Conservation (phyloP, 2,797 vertebrate species). For the Scyliorhinus canicula region DNA sequence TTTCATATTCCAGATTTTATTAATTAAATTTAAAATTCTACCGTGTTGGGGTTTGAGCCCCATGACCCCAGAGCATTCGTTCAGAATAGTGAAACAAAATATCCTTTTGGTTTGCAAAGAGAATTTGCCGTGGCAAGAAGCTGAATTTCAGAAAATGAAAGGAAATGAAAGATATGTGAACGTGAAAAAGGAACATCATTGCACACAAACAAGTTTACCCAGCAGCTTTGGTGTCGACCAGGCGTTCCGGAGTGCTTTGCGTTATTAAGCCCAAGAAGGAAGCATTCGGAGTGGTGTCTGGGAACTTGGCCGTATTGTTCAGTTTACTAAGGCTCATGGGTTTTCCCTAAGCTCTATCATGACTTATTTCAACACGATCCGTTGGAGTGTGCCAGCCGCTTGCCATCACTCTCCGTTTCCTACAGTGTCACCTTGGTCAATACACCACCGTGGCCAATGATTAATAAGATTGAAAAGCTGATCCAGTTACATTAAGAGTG, state of each 20-base stretch:
- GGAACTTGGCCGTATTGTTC: neutral
- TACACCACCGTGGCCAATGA: neutral
- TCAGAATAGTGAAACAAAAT: neutral
- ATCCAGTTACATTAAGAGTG: neutral
- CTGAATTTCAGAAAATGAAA: neutral
- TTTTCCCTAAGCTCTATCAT: neutral
- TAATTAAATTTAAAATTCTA: no score
- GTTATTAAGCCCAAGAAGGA: neutral
- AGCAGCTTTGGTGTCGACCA: neutral
- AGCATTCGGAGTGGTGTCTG: neutral
- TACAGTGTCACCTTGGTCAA: neutral
- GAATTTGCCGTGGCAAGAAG: neutral
- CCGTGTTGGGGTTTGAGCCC: no score
- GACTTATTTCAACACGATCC: no score
- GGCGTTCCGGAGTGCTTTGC: neutral
- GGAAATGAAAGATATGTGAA: neutral
- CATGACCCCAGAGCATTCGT: no score
- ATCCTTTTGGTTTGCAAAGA: neutral
- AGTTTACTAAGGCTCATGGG: neutral
- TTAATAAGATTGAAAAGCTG: neutral
- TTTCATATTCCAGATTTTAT: no score
- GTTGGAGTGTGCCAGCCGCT: no score
- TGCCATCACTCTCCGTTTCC: no score
- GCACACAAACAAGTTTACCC: neutral
- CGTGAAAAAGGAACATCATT: neutral